phyloP scores from a whole-genome alignment of 2,888 invertebrate genomes.

The Xylota segnis region DNA sequence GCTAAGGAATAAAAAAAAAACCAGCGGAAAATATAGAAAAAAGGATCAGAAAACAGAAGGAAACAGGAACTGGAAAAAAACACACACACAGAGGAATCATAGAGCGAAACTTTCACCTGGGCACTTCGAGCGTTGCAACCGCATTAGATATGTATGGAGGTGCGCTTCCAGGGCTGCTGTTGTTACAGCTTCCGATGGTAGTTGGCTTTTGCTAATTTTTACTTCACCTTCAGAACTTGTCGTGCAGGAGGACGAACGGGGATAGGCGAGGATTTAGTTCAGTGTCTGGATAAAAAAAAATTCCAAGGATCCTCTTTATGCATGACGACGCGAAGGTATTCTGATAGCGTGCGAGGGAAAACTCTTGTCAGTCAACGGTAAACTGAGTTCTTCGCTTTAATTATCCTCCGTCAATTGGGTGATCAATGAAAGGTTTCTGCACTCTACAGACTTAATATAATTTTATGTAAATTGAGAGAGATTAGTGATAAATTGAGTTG shows the following conservation, averaged over 20 bases:
- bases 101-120: conserved; percentile 40
- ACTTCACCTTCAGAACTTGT: not conserved
- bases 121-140: conserved; percentile 46
- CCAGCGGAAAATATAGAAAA: conserved; percentile 15
- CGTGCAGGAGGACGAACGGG: not conserved
- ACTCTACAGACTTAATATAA: conserved; percentile 31
- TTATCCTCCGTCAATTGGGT: conserved; percentile 46
- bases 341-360: not conserved
- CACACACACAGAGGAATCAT: conserved; percentile 17
- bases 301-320: conserved; percentile 13
- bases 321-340: not conserved
- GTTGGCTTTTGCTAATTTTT: conserved; percentile 29
- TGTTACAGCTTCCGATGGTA: not conserved
- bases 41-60: conserved; percentile 31
- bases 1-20: conserved; percentile 12
- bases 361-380: not conserved
- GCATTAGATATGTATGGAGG: conserved; percentile 11
- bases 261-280: conserved; percentile 1
- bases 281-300: conserved; percentile 8
- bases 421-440: conserved; percentile 51
- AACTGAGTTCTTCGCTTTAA: conserved; percentile 31
- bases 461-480: conserved; percentile 34
- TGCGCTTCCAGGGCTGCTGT: not conserved
- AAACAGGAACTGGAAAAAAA: conserved; percentile 23
- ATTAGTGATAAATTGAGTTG: conserved; percentile 46